phyloP scores from a whole-genome alignment of 2,888 invertebrate genomes.

The Euzophera pinguis region DNA sequence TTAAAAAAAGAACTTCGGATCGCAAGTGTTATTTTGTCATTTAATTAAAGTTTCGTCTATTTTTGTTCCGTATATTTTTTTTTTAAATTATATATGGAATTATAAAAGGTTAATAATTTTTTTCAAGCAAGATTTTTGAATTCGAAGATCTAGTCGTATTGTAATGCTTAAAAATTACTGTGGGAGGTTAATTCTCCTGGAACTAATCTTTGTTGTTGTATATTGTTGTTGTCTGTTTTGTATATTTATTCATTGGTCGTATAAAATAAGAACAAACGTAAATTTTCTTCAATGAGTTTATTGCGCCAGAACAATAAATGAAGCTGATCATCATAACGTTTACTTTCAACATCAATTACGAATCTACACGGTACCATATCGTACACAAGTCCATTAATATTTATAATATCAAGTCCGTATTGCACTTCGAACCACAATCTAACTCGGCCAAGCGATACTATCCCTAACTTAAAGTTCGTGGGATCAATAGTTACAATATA shows the following conservation, averaged over 20 bases:
- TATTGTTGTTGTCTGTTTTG: too few relatives aligned
- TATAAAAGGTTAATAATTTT: too few relatives aligned
- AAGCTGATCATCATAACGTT: conserved; percentile 78
- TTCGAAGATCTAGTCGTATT: too few relatives aligned
- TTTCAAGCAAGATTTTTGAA: too few relatives aligned
- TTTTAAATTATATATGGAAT: too few relatives aligned
- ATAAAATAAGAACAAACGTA: conserved; percentile 66
- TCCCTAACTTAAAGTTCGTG: conserved; percentile 78
- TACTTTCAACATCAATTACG: conserved; percentile 80
- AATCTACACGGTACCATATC: conserved; percentile 72
- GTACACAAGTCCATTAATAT: conserved; percentile 66
- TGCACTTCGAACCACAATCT: conserved; percentile 66
- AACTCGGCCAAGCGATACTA: conserved; percentile 62
- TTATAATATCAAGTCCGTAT: conserved; percentile 72
- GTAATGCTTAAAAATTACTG: too few relatives aligned
- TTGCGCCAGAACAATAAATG: conserved; percentile 79
- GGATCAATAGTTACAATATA: conserved; percentile 73
- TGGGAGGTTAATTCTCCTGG: too few relatives aligned
- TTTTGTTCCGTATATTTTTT: too few relatives aligned
- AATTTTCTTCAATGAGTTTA: conserved; percentile 75
- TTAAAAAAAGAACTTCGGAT: too few relatives aligned
- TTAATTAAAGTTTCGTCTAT: too few relatives aligned
- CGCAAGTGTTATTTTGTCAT: too few relatives aligned
- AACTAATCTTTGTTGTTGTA: too few relatives aligned
- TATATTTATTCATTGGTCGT: conserved; percentile 14